Conservation (phyloP, 64 coral and sea anemone species). For the Orbicella faveolata region DNA sequence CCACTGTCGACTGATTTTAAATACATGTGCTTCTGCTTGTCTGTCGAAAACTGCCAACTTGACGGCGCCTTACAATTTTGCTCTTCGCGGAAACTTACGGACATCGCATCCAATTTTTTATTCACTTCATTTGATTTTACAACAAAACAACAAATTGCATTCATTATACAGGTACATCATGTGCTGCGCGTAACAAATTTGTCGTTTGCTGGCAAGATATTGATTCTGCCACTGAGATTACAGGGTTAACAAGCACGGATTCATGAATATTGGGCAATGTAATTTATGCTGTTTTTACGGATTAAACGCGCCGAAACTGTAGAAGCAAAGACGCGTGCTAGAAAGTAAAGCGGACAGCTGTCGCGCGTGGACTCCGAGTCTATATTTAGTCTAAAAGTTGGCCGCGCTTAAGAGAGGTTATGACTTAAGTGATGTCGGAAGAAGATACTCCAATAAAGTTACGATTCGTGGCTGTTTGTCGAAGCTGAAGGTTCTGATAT, state of each 20-base stretch:
- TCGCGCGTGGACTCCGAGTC: not conserved
- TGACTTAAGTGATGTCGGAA: not conserved
- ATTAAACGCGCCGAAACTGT: not conserved
- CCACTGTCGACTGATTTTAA: conserved; percentile 18
- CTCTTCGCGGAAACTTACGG: not conserved
- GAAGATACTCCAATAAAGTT: not conserved
- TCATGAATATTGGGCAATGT: conserved; percentile 14
- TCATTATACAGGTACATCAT: not conserved
- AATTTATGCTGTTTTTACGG: conserved; percentile 35
- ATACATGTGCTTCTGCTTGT: conserved; percentile 48
- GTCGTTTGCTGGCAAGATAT: not conserved
- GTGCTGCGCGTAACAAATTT: not conserved
- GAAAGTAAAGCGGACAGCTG: not conserved
- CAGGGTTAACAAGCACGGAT: not conserved
- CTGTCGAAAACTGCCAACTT: conserved; percentile 11
- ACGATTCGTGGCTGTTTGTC: not conserved
- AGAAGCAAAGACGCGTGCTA: conserved; percentile 2
- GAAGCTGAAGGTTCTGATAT: not conserved
- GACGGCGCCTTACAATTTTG: not conserved
- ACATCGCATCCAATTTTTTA: not conserved
- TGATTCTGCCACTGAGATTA: conserved; percentile 6
- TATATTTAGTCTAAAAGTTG: not conserved
- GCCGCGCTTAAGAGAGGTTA: not conserved
- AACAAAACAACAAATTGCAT: not conserved
- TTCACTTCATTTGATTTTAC: not conserved